Conservation (phyloP, 2,888 invertebrate species). For the Drosophila putrida region DNA sequence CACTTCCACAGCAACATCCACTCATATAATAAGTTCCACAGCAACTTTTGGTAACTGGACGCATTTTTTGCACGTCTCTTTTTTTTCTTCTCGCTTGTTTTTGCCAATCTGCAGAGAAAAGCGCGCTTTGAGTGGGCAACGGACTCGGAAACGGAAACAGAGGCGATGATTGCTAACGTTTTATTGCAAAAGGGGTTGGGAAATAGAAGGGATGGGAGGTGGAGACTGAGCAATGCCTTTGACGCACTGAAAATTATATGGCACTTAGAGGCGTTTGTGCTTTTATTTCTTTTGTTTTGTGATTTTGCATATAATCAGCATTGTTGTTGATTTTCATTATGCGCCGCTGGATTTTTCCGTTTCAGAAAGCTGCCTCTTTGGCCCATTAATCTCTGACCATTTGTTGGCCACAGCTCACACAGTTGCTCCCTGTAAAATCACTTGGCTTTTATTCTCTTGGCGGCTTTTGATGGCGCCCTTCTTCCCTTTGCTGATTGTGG, state of each 20-base stretch:
- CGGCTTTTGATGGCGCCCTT: conserved; percentile 37
- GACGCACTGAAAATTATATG: conserved; percentile 66
- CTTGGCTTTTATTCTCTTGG: conserved; percentile 45
- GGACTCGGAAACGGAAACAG: not conserved
- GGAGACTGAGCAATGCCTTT: conserved; percentile 47
- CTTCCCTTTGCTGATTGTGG: conserved; percentile 44
- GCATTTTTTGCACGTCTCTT: conserved; percentile 17
- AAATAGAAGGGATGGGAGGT: too few relatives aligned
- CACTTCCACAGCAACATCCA: not conserved
- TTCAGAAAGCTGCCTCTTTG: conserved; percentile 17
- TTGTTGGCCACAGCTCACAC: conserved; percentile 39
- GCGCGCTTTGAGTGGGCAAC: conserved; percentile 12
- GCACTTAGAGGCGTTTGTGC: conserved; percentile 46
- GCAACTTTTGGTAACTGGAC: conserved; percentile 49
- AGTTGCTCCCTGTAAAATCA: conserved; percentile 17
- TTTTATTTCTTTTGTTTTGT: conserved; percentile 75
- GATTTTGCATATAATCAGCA: conserved; percentile 79
- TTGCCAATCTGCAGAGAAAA: conserved; percentile 28
- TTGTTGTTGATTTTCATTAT: conserved; percentile 63
- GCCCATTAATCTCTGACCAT: conserved; percentile 16
- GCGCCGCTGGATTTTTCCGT: conserved; percentile 38
- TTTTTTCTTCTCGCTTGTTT: conserved; percentile 31
- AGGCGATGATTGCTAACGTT: conserved; percentile 23
- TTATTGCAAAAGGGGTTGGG: conserved; percentile 24
- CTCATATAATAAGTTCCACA: conserved; percentile 19